These are phyloP conservation scores for Athalia cordata DNA, from an alignment of 2,888 invertebrate species.

Conservation along the genomic window DNA sequence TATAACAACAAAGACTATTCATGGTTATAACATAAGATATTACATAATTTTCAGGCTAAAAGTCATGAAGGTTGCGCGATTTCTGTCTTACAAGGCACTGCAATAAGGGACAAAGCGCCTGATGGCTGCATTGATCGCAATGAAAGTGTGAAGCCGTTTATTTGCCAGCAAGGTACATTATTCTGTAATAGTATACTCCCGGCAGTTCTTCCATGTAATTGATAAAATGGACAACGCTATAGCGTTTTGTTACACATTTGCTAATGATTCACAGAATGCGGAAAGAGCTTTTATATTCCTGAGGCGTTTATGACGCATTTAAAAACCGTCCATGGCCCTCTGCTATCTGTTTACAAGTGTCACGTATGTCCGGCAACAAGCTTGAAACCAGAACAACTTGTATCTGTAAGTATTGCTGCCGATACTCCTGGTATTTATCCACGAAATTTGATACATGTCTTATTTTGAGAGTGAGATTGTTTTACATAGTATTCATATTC, in stretches of 20 bases:
- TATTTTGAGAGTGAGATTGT: slow-evolving; percentile 3
- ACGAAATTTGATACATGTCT: neutral
- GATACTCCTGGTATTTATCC: neutral
- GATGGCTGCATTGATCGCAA: slow-evolving; percentile 60
- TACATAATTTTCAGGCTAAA: slow-evolving; percentile 52
- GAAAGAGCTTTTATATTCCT: slow-evolving; percentile 67
- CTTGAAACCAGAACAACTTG: slow-evolving; percentile 58
- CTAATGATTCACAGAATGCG: slow-evolving; percentile 62
- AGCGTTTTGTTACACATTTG: neutral
- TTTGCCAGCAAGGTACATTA: slow-evolving; percentile 65
- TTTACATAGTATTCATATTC: slow-evolving; percentile 14
- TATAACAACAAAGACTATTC: slow-evolving; percentile 5
- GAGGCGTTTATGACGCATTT: slow-evolving; percentile 68
- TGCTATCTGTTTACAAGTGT: slow-evolving; percentile 66
- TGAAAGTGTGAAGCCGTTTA: slow-evolving; percentile 63
- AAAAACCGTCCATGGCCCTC: slow-evolving; percentile 60
- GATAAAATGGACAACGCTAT: neutral
- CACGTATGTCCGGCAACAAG: slow-evolving; percentile 73
- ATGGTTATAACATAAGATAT: neutral
- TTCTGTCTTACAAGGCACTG: slow-evolving; percentile 53
- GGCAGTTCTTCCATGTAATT: neutral
- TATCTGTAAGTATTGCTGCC: slow-evolving; percentile 56
- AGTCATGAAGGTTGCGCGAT: slow-evolving; percentile 54
- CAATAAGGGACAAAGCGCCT: slow-evolving; percentile 50
- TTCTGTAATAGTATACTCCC: neutral